A percentile compares a stretch with the other conserved stretches of the same genome.
Conservation (phyloP, 2,113 vertebrate species). For the Oryzias celebensis region DNA sequence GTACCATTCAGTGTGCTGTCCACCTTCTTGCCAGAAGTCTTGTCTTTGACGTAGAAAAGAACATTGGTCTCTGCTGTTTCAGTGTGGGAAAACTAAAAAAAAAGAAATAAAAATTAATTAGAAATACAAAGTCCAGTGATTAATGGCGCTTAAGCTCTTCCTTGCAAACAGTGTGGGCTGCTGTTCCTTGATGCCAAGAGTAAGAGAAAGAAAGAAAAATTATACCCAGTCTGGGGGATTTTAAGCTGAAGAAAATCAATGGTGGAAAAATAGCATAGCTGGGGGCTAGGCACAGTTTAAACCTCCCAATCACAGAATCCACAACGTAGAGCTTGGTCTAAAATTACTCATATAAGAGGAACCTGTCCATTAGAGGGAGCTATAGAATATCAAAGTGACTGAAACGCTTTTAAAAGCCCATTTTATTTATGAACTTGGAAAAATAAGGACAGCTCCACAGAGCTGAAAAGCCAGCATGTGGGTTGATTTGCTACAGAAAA, state of each 20-base stretch:
- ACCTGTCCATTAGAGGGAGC: constrained; percentile 73
- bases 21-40: constrained; percentile 81
- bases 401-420: constrained; percentile 16
- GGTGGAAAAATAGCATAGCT: constrained; percentile 62
- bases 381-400: constrained; percentile 58
- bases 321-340: constrained; percentile 28
- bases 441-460: constrained; percentile 20
- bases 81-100: constrained; percentile 82
- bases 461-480: neutral
- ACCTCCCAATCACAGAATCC: constrained; percentile 46
- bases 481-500: neutral
- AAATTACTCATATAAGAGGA: constrained; percentile 40
- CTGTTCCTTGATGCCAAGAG: constrained; percentile 31
- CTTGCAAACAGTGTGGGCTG: constrained; percentile 56
- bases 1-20: constrained; percentile 91
- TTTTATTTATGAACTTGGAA: constrained; percentile 26
- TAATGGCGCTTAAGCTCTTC: constrained; percentile 63
- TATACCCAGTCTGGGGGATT: constrained; percentile 52
- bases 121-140: constrained; percentile 61
- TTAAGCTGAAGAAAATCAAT: constrained; percentile 64
- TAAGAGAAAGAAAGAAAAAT: constrained; percentile 27
- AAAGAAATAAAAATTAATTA: constrained; percentile 42
- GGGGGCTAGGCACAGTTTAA: constrained; percentile 49
- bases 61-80: constrained; percentile 84
- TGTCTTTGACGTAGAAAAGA: constrained; percentile 84